phyloP scores from a whole-genome alignment of 2,888 invertebrate genomes.

The Cryptophagus acutangulus region DNA sequence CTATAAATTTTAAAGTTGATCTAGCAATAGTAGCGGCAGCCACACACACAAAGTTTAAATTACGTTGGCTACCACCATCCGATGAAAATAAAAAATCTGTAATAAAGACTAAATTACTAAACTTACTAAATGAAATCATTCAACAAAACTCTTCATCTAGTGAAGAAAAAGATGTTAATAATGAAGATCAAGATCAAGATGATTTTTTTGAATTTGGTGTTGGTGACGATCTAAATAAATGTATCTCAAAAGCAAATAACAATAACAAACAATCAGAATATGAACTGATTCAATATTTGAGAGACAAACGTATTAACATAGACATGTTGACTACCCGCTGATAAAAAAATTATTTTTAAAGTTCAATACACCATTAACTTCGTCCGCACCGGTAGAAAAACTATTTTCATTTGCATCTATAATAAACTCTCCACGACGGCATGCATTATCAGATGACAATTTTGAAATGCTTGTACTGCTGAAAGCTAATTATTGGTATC shows the following conservation, averaged over 20 bases:
- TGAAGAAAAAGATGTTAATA: no score
- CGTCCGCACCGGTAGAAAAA: background rate
- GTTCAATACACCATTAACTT: background rate
- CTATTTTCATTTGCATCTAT: background rate
- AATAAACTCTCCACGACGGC: background rate
- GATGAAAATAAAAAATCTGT: no score
- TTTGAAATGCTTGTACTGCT: background rate
- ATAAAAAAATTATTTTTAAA: background rate
- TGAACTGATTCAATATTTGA: background rate
- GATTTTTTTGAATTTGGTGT: background rate
- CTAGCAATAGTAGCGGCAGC: no score
- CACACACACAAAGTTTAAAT: no score
- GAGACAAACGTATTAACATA: background rate
- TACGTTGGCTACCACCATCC: no score
- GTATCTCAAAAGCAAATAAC: background rate
- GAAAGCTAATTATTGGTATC: no score
- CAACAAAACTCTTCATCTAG: no score
- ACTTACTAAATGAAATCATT: no score
- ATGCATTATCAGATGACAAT: background rate
- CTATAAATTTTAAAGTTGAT: no score
- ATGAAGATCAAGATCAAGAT: no score
- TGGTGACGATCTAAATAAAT: background rate
- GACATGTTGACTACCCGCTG: background rate
- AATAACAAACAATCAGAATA: background rate
- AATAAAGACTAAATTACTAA: no score